Percentiles rank a stretch among this genome's conserved stretches.
Evolutionary conservation across 2,113 vertebrate species (phyloP).

Genomic region (Colaptes auratus): DNA sequence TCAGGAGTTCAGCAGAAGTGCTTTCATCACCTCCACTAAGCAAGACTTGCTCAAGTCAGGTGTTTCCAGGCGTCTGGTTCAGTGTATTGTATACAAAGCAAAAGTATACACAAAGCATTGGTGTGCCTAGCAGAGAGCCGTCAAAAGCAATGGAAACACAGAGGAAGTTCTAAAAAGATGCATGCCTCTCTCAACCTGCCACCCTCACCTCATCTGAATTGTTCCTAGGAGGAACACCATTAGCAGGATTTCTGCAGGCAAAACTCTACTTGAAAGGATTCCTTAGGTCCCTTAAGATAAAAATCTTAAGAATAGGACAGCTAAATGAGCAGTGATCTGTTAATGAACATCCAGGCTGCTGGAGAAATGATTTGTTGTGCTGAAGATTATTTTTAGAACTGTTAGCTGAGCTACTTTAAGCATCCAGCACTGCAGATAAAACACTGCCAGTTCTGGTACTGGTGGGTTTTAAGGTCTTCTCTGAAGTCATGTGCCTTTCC

Average conservation of each 20-base stretch:
- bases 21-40: neutral
- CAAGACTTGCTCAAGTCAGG: neutral
- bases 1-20: neutral
- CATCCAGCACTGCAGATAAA: neutral
- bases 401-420: neutral
- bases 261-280: neutral
- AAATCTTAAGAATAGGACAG: neutral
- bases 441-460: neutral
- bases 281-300: neutral
- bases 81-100: neutral
- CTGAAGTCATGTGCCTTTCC: neutral
- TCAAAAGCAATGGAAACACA: neutral
- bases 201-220: neutral
- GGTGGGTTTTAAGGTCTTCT: neutral
- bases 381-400: neutral
- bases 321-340: neutral
- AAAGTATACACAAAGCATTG: neutral
- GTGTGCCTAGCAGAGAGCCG: neutral
- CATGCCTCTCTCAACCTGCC: neutral
- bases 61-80: neutral
- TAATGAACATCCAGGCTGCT: neutral
- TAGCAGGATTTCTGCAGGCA: neutral
- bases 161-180: neutral
- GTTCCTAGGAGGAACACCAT: neutral
- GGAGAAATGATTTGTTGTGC: neutral